Percentiles rank a stretch among this genome's conserved stretches.
These are phyloP conservation scores for Grallaria varia DNA, from an alignment of 2,113 vertebrate species.

Conservation along the genomic window DNA sequence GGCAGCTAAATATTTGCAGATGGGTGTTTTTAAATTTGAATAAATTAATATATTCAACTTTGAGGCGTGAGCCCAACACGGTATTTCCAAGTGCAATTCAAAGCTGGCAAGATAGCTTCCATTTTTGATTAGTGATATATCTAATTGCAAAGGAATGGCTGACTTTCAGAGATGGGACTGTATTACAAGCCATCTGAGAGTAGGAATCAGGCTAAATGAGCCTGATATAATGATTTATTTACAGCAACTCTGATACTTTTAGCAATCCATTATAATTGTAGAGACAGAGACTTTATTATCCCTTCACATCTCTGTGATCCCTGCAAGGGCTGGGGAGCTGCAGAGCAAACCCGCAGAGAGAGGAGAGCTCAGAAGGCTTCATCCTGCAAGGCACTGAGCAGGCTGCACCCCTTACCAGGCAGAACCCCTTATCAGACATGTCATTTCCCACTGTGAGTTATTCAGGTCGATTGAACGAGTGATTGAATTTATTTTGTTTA, in stretches of 20 bases:
- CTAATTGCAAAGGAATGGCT: slow-evolving; percentile 22
- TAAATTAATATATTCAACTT: background rate
- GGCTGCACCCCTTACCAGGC: background rate
- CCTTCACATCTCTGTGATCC: background rate
- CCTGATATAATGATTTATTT: slow-evolving; percentile 63
- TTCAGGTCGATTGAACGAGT: background rate
- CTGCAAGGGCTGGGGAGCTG: background rate
- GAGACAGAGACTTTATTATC: slow-evolving; percentile 45
- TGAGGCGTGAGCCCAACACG: background rate
- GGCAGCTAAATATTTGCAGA: slow-evolving; percentile 1
- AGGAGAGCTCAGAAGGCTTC: background rate
- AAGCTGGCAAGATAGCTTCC: slow-evolving; percentile 3
- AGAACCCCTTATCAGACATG: background rate
- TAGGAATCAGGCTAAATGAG: slow-evolving; percentile 38
- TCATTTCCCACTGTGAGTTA: background rate
- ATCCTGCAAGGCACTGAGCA: background rate
- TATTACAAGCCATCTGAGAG: slow-evolving; percentile 34
- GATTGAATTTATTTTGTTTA: slow-evolving; percentile 31
- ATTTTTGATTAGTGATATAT: slow-evolving; percentile 51
- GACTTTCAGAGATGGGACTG: slow-evolving; percentile 1
- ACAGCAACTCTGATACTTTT: slow-evolving; percentile 33
- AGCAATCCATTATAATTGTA: slow-evolving; percentile 46
- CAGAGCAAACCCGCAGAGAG: background rate
- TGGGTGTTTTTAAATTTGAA: background rate
- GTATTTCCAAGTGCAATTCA: background rate